Conservation (phyloP, 2,888 invertebrate genomes). For the Harpalus rufipes region DNA sequence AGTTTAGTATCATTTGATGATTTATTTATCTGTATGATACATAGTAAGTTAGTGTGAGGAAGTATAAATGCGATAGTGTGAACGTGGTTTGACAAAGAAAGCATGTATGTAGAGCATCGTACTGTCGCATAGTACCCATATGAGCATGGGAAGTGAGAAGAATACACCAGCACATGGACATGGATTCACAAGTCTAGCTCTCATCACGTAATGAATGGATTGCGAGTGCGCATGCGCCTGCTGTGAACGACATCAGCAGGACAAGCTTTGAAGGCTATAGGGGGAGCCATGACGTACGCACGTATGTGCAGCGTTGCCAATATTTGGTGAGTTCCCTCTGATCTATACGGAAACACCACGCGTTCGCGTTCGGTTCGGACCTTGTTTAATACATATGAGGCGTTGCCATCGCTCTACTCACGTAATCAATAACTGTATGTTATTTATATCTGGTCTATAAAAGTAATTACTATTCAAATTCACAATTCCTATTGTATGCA, state of each 20-base stretch:
- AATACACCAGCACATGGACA: constrained; percentile 29
- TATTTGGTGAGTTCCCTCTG: constrained; percentile 53
- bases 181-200: constrained; percentile 54
- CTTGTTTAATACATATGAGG: constrained; percentile 29
- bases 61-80: constrained; percentile 24
- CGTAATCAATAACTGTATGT: constrained; percentile 47
- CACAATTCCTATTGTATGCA: constrained; percentile 37
- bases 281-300: constrained; percentile 50
- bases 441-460: constrained; percentile 49
- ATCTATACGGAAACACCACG: constrained; percentile 55
- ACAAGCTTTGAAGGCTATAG: constrained; percentile 25
- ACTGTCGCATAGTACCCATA: neutral
- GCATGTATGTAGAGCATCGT: constrained; percentile 18
- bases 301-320: constrained; percentile 59
- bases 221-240: constrained; percentile 51
- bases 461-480: constrained; percentile 40
- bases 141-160: neutral
- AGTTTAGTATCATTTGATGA: constrained; percentile 31
- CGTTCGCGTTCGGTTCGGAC: neutral
- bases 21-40: neutral
- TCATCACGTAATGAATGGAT: constrained; percentile 62
- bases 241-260: constrained; percentile 16
- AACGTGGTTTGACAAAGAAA: constrained; percentile 23
- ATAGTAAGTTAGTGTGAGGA: neutral
- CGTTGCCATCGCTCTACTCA: constrained; percentile 20